Evolutionary conservation across 2,888 invertebrate genomes (phyloP).

Genomic region (Cantharis lateralis): DNA sequence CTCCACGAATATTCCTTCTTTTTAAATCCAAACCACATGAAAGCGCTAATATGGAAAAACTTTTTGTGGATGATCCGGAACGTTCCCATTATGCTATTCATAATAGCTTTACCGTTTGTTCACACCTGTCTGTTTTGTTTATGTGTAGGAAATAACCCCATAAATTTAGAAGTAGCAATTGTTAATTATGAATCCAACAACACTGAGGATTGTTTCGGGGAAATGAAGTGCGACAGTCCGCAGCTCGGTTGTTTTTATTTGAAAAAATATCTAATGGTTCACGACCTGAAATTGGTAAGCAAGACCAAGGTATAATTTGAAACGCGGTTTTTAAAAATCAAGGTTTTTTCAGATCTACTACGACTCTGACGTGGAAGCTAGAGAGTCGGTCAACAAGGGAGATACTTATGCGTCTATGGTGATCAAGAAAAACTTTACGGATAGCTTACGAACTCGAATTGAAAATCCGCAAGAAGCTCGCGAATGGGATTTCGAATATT

Average conservation of each 20-base stretch:
- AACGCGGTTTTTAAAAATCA: constrained; percentile 62
- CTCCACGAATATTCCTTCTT: constrained; percentile 57
- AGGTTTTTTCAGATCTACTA: constrained; percentile 54
- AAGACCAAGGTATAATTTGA: constrained; percentile 75
- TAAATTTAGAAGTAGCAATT: constrained; percentile 75
- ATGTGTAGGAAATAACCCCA: constrained; percentile 84
- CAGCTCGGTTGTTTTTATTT: constrained; percentile 80
- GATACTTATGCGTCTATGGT: constrained; percentile 76
- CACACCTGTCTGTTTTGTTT: constrained; percentile 88
- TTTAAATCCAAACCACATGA: constrained; percentile 58
- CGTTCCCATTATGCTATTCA: constrained; percentile 80
- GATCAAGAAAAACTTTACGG: constrained; percentile 68
- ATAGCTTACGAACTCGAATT: constrained; percentile 62
- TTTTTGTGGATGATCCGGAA: constrained; percentile 86
- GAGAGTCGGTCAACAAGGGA: constrained; percentile 69
- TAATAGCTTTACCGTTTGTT: constrained; percentile 81
- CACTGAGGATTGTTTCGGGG: constrained; percentile 64
- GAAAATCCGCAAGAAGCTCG: constrained; percentile 59
- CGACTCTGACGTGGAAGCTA: constrained; percentile 63
- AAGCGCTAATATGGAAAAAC: constrained; percentile 87
- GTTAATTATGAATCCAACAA: constrained; percentile 75
- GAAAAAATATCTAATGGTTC: constrained; percentile 66
- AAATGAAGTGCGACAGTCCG: constrained; percentile 68
- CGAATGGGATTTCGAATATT: constrained; percentile 62
- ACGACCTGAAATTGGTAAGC: constrained; percentile 70